Conservation (phyloP, 2,888 invertebrate genomes). For the Cyaniris semiargus region DNA sequence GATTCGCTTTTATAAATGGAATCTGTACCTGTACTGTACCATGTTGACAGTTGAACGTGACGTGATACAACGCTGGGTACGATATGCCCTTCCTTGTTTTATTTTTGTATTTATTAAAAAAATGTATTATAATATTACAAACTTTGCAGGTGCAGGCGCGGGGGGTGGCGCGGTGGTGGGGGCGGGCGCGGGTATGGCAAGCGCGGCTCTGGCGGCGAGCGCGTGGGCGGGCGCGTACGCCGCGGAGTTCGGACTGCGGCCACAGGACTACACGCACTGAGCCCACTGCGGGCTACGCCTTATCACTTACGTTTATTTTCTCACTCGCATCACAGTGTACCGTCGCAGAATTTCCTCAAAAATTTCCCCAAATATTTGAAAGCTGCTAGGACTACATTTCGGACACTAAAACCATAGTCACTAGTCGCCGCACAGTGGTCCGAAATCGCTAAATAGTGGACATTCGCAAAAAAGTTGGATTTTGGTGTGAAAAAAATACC, state of each 20-base stretch:
- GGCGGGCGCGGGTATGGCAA: slow-evolving; percentile 48
- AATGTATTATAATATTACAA: too few relatives aligned
- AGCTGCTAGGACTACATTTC: too few relatives aligned
- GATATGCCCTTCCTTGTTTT: not conserved
- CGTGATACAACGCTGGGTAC: too few relatives aligned
- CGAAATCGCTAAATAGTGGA: too few relatives aligned
- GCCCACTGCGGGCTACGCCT: slow-evolving; percentile 32
- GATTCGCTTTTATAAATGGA: too few relatives aligned
- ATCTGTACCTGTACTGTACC: too few relatives aligned
- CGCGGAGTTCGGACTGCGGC: slow-evolving; percentile 57
- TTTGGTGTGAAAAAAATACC: too few relatives aligned
- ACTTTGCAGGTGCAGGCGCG: slow-evolving; percentile 22
- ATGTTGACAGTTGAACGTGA: too few relatives aligned
- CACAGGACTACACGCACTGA: slow-evolving; percentile 62
- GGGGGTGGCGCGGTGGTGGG: slow-evolving; percentile 47
- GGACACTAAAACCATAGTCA: too few relatives aligned
- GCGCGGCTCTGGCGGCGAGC: slow-evolving; percentile 42
- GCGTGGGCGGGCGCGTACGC: slow-evolving; percentile 64
- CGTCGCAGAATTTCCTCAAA: not conserved
- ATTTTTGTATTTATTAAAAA: not conserved
- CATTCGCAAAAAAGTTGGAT: too few relatives aligned
- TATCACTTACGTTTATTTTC: not conserved
- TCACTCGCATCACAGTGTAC: not conserved
- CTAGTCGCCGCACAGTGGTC: too few relatives aligned
- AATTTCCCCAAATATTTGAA: too few relatives aligned